Conservation (phyloP, 1,140 invertebrate genomes). For the Calycopis cecrops region DNA sequence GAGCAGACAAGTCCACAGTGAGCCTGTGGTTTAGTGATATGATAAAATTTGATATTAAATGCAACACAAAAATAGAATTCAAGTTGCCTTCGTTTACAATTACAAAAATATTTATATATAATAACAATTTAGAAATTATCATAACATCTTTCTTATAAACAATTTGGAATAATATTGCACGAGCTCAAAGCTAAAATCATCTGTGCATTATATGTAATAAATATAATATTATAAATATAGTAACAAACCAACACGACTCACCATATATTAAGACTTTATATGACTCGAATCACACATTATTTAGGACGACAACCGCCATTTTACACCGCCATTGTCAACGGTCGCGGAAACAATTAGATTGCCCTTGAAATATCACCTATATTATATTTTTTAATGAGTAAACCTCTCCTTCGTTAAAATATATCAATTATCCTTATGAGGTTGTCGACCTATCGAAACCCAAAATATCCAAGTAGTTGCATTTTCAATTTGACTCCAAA, state of each 20-base stretch:
- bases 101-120: conserved; percentile 66
- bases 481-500: conserved; percentile 2
- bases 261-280: conserved; percentile 33
- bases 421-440: conserved; percentile 35
- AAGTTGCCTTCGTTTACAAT: conserved; percentile 66
- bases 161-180: conserved; percentile 73
- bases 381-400: background rate
- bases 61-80: conserved; percentile 72
- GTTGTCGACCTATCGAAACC: conserved; percentile 35
- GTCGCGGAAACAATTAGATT: conserved; percentile 12
- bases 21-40: conserved; percentile 57
- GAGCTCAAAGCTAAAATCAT: conserved; percentile 67
- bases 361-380: conserved; percentile 11
- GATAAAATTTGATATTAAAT: conserved; percentile 72
- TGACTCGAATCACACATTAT: conserved; percentile 36
- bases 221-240: conserved; percentile 66
- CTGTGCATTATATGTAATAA: conserved; percentile 64
- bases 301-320: conserved; percentile 39
- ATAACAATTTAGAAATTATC: conserved; percentile 71
- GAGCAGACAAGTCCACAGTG: conserved; percentile 67
- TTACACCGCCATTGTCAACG: background rate
- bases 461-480: conserved; percentile 30
- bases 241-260: conserved; percentile 65
- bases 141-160: conserved; percentile 68
- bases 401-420: conserved; percentile 23